Conservation (phyloP, 1,140 invertebrate species). For the Theocolax elegans region DNA sequence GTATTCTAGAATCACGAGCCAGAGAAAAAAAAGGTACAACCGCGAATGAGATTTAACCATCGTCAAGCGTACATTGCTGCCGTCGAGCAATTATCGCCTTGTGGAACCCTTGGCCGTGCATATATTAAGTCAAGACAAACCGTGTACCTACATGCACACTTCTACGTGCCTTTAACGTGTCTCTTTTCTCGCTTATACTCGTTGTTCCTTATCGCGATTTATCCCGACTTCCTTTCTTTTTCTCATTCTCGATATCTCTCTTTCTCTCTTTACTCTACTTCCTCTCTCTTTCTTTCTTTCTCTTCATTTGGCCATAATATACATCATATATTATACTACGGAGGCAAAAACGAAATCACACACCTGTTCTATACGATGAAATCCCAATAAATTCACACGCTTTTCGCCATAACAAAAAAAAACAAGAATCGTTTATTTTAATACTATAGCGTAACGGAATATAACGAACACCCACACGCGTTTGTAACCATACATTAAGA, state of each 20-base stretch:
- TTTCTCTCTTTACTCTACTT: background rate
- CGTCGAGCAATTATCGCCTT: conserved; percentile 23
- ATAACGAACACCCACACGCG: no score
- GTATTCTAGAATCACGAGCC: no score
- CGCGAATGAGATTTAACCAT: background rate
- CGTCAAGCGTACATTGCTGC: background rate
- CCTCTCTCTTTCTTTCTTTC: background rate
- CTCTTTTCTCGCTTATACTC: background rate
- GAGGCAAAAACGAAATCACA: no score
- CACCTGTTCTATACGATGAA: no score
- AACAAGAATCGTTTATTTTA: no score
- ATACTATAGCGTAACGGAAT: no score
- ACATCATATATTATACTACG: conserved; percentile 2
- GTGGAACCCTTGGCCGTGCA: conserved; percentile 3
- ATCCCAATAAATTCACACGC: no score
- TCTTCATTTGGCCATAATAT: background rate
- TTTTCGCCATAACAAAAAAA: no score
- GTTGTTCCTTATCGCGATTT: conserved; percentile 22
- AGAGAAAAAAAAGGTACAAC: no score
- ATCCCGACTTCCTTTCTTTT: conserved; percentile 13
- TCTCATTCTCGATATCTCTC: background rate
- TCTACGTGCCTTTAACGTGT: conserved; percentile 12
- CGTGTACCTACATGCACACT: background rate
- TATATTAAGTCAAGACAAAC: conserved; percentile 16
- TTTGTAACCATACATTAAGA: no score